Conservation (phyloP, 2,113 vertebrate species). For the Centropus unirufus region DNA sequence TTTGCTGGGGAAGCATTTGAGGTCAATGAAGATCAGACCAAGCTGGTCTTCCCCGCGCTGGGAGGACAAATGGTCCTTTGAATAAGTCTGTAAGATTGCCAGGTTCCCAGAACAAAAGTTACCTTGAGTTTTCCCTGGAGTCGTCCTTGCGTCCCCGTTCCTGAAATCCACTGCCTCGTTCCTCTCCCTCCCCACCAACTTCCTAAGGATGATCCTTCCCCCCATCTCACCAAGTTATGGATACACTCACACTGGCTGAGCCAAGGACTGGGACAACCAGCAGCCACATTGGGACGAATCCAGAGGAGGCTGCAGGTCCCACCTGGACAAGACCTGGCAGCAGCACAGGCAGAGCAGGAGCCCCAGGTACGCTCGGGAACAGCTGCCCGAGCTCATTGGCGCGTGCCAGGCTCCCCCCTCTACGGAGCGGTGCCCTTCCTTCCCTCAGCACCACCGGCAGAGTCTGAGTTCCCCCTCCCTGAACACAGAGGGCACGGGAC, state of each 20-base stretch:
- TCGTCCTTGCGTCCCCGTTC: accelerated
- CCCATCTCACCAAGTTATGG: not conserved
- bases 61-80: not conserved
- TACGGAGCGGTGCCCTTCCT: not conserved
- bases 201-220: not conserved
- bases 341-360: not conserved
- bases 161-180: not conserved
- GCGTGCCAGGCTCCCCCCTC: not conserved
- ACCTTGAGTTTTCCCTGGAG: not conserved
- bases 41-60: not conserved
- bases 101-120: not conserved
- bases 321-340: not conserved
- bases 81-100: not conserved
- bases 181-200: not conserved
- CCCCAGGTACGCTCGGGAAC: not conserved
- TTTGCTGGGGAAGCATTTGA: not conserved
- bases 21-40: not conserved
- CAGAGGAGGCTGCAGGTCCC: not conserved
- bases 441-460: not conserved
- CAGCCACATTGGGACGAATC: not conserved
- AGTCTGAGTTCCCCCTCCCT: not conserved
- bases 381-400: not conserved
- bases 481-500: not conserved
- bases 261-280: not conserved
- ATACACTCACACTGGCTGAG: not conserved